Evolutionary conservation across 1,140 invertebrate genomes (phyloP).

Genomic region (Aphelenchoides avenae): DNA sequence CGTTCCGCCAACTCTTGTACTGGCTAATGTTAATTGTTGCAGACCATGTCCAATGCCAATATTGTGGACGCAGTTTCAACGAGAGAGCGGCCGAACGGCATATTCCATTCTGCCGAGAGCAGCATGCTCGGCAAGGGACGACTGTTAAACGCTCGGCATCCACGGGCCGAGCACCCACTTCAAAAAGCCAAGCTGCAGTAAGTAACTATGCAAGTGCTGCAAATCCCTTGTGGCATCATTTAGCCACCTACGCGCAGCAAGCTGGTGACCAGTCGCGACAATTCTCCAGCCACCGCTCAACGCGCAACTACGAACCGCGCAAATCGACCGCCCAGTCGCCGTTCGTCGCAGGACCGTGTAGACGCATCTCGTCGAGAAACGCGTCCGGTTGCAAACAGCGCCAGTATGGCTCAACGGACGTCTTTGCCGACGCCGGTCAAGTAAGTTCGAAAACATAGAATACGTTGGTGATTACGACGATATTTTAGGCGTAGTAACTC

Average conservation of each 20-base stretch:
- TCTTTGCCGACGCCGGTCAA: no score
- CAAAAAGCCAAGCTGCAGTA: not conserved
- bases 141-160: constrained; percentile 1
- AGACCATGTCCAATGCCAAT: constrained; percentile 84
- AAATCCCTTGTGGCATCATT: not conserved
- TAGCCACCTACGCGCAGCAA: not conserved
- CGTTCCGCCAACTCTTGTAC: not conserved
- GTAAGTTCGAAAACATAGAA: no score
- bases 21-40: constrained; percentile 60
- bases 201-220: not conserved
- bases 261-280: not conserved
- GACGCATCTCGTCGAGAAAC: no score
- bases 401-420: no score
- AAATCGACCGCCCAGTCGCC: constrained; percentile 16
- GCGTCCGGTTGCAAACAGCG: no score
- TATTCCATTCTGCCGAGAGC: constrained; percentile 79
- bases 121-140: constrained; percentile 22
- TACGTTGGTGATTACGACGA: no score
- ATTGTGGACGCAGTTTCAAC: constrained; percentile 82
- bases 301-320: not conserved
- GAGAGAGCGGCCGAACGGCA: constrained; percentile 79
- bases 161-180: constrained; percentile 1
- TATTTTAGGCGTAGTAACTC: no score
- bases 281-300: not conserved
- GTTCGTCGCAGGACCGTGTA: constrained; percentile 20